Conservation (phyloP, 2,113 vertebrate species). For the Cranoglanis bouderius region DNA sequence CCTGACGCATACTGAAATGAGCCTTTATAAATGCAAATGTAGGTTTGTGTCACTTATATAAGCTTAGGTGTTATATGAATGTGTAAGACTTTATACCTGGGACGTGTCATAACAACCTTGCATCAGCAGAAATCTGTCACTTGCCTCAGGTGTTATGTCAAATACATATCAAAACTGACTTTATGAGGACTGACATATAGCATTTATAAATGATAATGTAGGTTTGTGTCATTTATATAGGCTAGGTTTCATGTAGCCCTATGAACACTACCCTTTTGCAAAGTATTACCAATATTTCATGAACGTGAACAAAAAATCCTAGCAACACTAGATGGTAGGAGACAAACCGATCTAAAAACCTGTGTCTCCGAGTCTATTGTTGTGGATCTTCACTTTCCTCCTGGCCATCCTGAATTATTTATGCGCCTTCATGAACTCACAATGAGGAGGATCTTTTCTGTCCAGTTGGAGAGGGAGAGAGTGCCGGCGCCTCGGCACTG, state of each 20-base stretch:
- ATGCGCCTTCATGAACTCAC: constrained; percentile 70
- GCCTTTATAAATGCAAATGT: neutral
- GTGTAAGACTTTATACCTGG: neutral
- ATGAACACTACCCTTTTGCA: neutral
- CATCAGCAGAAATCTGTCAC: neutral
- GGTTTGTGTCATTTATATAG: neutral
- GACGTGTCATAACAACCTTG: neutral
- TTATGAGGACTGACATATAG: neutral
- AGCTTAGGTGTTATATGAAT: neutral
- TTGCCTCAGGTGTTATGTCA: neutral
- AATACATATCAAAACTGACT: neutral
- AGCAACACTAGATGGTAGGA: constrained; percentile 19
- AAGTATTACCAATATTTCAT: constrained; percentile 19
- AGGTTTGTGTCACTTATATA: neutral
- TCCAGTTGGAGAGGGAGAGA: constrained; percentile 64
- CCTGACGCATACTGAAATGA: neutral
- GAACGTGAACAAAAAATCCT: neutral
- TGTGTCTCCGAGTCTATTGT: constrained; percentile 35
- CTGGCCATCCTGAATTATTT: constrained; percentile 61
- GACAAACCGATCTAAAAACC: neutral
- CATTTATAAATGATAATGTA: neutral
- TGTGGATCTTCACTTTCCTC: constrained; percentile 54
- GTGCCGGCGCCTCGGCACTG: constrained; percentile 48
- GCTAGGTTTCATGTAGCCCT: neutral
- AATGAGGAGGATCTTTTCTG: constrained; percentile 64